Evolutionary conservation across 2,113 vertebrate genomes (phyloP).

Genomic region (Limanda limanda): DNA sequence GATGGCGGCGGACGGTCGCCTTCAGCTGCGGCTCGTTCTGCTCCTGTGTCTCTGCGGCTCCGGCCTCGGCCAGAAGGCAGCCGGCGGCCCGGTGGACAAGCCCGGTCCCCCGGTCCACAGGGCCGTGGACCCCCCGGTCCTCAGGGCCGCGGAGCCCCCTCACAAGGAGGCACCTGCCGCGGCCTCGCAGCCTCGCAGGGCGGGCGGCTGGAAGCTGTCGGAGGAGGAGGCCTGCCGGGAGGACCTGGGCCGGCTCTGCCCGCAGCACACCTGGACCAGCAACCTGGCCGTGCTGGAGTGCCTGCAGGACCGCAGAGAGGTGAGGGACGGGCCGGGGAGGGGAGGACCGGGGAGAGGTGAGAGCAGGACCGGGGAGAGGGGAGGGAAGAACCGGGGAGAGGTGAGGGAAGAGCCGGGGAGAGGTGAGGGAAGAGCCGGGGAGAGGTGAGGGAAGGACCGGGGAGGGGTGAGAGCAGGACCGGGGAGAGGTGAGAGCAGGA

Average conservation of each 20-base stretch:
- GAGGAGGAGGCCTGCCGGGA: conserved; percentile 95
- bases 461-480: no score
- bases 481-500: no score
- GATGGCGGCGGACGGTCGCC: conserved; percentile 82
- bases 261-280: conserved; percentile 95
- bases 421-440: no score
- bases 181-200: conserved; percentile 79
- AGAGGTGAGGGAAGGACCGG: no score
- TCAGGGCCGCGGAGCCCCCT: conserved; percentile 48
- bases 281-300: conserved; percentile 97
- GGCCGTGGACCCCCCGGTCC: conserved; percentile 39
- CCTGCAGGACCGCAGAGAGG: conserved; percentile 94
- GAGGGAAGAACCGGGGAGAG: no score
- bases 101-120: conserved; percentile 47
- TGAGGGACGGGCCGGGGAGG: no score
- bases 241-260: conserved; percentile 92
- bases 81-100: conserved; percentile 59
- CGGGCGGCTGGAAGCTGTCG: conserved; percentile 91
- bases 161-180: conserved; percentile 71
- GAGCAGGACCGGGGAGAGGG: no score
- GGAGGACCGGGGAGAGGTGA: no score
- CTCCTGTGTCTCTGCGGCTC: conserved; percentile 53
- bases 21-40: conserved; percentile 68
- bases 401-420: no score
- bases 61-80: conserved; percentile 48